phyloP scores from a whole-genome alignment of 2,888 invertebrate species.

The Diachrysia chrysitis region DNA sequence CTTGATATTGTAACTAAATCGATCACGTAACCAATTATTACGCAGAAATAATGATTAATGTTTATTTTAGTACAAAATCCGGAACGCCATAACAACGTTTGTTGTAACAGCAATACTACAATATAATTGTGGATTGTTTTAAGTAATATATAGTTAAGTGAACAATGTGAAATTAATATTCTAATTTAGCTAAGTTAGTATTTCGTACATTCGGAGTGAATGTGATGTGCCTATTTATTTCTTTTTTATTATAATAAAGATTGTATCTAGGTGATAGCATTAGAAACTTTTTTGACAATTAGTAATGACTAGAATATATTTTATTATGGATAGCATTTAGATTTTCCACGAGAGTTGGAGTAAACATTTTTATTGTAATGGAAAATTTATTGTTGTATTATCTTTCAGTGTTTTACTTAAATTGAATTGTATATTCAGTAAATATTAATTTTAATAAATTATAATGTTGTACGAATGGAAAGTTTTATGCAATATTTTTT shows the following conservation, averaged over 20 bases:
- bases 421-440: slow-evolving; percentile 83
- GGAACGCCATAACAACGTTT: slow-evolving; percentile 79
- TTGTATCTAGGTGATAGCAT: slow-evolving; percentile 78
- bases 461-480: slow-evolving; percentile 72
- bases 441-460: slow-evolving; percentile 79
- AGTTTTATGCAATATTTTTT: slow-evolving; percentile 82
- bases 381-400: slow-evolving; percentile 60
- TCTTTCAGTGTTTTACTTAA: slow-evolving; percentile 65
- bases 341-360: slow-evolving; percentile 64
- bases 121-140: slow-evolving; percentile 83
- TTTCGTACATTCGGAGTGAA: slow-evolving; percentile 80
- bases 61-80: slow-evolving; percentile 81
- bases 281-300: slow-evolving; percentile 78
- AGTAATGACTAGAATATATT: slow-evolving; percentile 76
- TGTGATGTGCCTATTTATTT: slow-evolving; percentile 88
- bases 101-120: slow-evolving; percentile 79
- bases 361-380: slow-evolving; percentile 59
- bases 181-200: slow-evolving; percentile 76
- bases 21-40: slow-evolving; percentile 28
- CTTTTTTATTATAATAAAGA: slow-evolving; percentile 79
- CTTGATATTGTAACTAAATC: slow-evolving; percentile 15
- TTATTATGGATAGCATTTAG: slow-evolving; percentile 70
- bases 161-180: slow-evolving; percentile 77
- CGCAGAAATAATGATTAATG: slow-evolving; percentile 38
- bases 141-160: slow-evolving; percentile 69